These are phyloP conservation scores for Aradophagus sp. DNA, from an alignment of 1,140 invertebrate species.

Conservation along the genomic window DNA sequence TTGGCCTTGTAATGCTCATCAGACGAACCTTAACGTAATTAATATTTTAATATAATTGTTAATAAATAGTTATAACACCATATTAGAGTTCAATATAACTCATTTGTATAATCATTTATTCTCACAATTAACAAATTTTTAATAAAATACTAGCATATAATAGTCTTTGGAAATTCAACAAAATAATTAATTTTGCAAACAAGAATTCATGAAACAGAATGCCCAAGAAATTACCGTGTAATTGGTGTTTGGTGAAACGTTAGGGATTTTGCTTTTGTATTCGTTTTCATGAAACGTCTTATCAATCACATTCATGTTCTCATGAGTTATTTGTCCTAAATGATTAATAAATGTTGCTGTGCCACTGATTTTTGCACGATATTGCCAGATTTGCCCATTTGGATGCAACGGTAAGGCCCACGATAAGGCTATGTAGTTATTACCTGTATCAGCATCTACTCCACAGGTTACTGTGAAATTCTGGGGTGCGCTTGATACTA, in stretches of 20 bases:
- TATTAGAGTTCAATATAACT: too few relatives aligned
- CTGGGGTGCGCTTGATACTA: slow-evolving; percentile 77
- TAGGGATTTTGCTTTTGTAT: slow-evolving; percentile 77
- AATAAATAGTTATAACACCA: background rate
- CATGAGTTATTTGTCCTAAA: slow-evolving; percentile 73
- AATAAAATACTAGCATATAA: background rate
- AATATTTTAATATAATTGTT: background rate
- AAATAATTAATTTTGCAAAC: too few relatives aligned
- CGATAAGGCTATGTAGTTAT: slow-evolving; percentile 79
- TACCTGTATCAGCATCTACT: slow-evolving; percentile 79
- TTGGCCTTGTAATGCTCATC: slow-evolving; percentile 81
- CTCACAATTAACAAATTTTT: too few relatives aligned
- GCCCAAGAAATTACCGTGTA: slow-evolving; percentile 85
- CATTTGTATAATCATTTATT: too few relatives aligned
- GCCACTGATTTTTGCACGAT: slow-evolving; percentile 80
- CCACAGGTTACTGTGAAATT: slow-evolving; percentile 80
- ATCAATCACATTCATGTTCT: slow-evolving; percentile 78
- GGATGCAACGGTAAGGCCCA: slow-evolving; percentile 82
- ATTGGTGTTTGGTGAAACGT: slow-evolving; percentile 85
- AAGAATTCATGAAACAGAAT: too few relatives aligned
- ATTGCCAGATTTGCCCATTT: slow-evolving; percentile 85
- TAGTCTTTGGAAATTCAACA: slow-evolving; percentile 3
- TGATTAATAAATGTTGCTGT: slow-evolving; percentile 78
- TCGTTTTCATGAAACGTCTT: slow-evolving; percentile 77
- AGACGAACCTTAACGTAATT: slow-evolving; percentile 61